phyloP scores from a whole-genome alignment of 2,888 invertebrate species.

The Baccha elongata region DNA sequence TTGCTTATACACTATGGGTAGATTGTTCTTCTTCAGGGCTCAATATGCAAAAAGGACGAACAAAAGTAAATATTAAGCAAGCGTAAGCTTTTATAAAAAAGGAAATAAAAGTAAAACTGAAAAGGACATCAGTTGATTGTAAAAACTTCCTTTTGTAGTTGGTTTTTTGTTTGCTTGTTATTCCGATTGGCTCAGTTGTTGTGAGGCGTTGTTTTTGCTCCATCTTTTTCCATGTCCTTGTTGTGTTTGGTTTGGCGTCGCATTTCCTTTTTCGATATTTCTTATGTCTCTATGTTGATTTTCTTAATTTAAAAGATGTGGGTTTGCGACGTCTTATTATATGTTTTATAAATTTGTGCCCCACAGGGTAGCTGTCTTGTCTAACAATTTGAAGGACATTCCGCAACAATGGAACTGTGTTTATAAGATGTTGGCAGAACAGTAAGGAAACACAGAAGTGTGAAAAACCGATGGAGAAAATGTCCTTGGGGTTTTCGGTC shows the following conservation, averaged over 20 bases:
- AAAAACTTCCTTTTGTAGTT: slow-evolving; percentile 53
- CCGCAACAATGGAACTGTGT: slow-evolving; percentile 38
- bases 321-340: slow-evolving; percentile 29
- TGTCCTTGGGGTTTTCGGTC: slow-evolving; percentile 32
- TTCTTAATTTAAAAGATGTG: slow-evolving; percentile 71
- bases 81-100: slow-evolving; percentile 30
- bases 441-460: slow-evolving; percentile 20
- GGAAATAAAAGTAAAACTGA: slow-evolving; percentile 54
- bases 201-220: slow-evolving; percentile 23
- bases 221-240: neutral
- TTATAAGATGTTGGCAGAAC: neutral
- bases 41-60: slow-evolving; percentile 62
- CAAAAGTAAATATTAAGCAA: slow-evolving; percentile 31
- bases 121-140: slow-evolving; percentile 72
- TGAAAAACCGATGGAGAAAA: slow-evolving; percentile 41
- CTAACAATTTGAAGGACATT: slow-evolving; percentile 49
- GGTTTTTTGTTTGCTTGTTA: slow-evolving; percentile 51
- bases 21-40: slow-evolving; percentile 30
- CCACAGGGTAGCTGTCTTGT: slow-evolving; percentile 54
- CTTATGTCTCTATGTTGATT: slow-evolving; percentile 62
- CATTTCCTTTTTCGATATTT: slow-evolving; percentile 47
- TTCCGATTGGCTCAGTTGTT: slow-evolving; percentile 33
- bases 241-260: neutral
- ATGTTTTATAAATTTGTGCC: slow-evolving; percentile 51
- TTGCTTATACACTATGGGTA: slow-evolving; percentile 17